Evolutionary conservation across 2,888 invertebrate species (phyloP).

Genomic region (Pherbina coryleti): DNA sequence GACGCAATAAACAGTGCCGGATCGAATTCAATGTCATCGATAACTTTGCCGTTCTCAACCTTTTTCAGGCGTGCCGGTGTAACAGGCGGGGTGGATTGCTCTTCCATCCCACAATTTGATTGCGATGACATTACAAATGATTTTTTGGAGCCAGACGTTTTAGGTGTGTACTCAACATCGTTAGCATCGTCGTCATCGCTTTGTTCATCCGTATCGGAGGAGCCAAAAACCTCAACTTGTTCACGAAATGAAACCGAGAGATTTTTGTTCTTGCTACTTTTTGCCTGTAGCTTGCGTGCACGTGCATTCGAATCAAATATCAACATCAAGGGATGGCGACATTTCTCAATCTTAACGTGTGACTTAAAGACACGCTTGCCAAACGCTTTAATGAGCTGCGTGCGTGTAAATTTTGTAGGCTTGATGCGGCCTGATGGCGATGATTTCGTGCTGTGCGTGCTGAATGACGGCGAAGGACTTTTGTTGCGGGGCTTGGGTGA

Average conservation of each 20-base stretch:
- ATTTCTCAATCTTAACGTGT: conserved; percentile 49
- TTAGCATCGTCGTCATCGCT: conserved; percentile 33
- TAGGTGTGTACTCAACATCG: neutral
- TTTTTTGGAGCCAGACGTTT: neutral
- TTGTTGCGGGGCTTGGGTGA: neutral
- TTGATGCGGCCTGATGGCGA: conserved; percentile 34
- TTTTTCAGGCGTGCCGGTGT: conserved; percentile 52
- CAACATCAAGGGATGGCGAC: conserved; percentile 50
- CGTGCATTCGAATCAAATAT: conserved; percentile 51
- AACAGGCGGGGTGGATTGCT: conserved; percentile 23
- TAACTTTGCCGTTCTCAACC: conserved; percentile 52
- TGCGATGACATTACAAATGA: neutral
- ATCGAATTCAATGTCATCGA: conserved; percentile 51
- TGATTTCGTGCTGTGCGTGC: neutral
- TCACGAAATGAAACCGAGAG: conserved; percentile 62
- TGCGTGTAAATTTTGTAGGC: conserved; percentile 51
- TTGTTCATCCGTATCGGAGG: conserved; percentile 45
- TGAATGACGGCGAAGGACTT: neutral
- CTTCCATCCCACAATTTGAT: neutral
- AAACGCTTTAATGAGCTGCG: conserved; percentile 47
- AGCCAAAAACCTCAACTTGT: conserved; percentile 62
- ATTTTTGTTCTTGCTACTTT: conserved; percentile 53
- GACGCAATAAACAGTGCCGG: conserved; percentile 48
- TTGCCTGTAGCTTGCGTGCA: conserved; percentile 49
- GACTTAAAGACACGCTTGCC: conserved; percentile 50